Evolutionary conservation across 2,113 vertebrate species (phyloP).

Genomic region (Thunnus thynnus): DNA sequence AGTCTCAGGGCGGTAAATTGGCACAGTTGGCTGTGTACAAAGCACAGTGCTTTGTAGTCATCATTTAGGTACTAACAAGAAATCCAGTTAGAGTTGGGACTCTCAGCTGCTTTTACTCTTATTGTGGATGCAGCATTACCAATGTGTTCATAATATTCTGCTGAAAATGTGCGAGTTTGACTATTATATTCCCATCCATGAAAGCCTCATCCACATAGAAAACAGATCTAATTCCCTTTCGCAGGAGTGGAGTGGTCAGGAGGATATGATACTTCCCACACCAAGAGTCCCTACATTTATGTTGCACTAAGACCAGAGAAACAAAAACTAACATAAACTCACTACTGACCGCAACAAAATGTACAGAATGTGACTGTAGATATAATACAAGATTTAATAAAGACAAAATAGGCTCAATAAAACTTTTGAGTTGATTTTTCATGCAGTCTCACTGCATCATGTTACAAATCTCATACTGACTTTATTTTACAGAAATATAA

Average conservation of each 20-base stretch:
- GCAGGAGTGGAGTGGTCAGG: background rate
- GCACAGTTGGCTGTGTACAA: conserved; percentile 43
- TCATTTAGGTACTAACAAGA: conserved; percentile 29
- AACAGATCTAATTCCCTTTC: conserved; percentile 15
- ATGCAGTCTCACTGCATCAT: too few relatives aligned
- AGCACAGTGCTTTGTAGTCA: background rate
- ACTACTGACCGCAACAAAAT: background rate
- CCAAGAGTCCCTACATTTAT: background rate
- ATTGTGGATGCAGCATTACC: background rate
- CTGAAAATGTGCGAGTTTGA: conserved; percentile 19
- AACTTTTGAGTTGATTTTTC: background rate
- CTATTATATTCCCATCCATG: conserved; percentile 24
- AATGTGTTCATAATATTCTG: conserved; percentile 38
- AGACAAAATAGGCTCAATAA: background rate
- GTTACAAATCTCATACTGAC: background rate
- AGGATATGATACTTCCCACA: conserved; percentile 16
- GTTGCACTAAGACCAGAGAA: conserved; percentile 1
- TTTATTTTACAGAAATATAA: conserved; percentile 1
- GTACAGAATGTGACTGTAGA: background rate
- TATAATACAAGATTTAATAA: too few relatives aligned
- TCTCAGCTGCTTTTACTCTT: conserved; percentile 30
- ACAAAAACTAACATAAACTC: background rate
- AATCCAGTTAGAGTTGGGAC: background rate
- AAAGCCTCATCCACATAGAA: conserved; percentile 18
- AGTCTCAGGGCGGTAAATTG: conserved; percentile 30